These are phyloP conservation scores for Leptinotarsa tumamoca DNA, from an alignment of 2,888 invertebrate genomes.

Conservation along the genomic window DNA sequence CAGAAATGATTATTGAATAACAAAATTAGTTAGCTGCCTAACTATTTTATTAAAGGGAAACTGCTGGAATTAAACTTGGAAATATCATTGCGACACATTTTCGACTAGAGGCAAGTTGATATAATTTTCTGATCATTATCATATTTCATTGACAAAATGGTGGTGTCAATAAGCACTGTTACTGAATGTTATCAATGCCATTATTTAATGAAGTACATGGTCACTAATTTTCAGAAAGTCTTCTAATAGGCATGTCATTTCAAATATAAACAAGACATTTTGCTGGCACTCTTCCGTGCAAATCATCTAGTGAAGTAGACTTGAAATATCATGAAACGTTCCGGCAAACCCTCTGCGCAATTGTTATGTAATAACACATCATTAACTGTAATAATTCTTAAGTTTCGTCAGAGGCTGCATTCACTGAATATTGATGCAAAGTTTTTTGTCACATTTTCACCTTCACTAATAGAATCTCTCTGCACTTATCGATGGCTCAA, in stretches of 20 bases:
- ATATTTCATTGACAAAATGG: no score
- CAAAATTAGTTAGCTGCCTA: no score
- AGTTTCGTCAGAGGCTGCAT: conserved; percentile 1
- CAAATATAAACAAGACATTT: background rate
- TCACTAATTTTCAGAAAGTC: background rate
- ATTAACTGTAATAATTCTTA: background rate
- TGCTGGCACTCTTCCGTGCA: background rate
- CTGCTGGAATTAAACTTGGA: no score
- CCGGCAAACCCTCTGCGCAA: conserved; percentile 4
- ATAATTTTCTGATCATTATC: no score
- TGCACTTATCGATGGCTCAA: background rate
- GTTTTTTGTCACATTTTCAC: background rate
- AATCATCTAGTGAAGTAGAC: conserved; percentile 7
- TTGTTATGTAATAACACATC: conserved; percentile 3
- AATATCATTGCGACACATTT: no score
- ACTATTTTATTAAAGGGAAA: no score
- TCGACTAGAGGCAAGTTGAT: no score
- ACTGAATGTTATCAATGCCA: no score
- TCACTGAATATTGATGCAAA: background rate
- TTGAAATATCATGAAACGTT: conserved; percentile 5
- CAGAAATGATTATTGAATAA: no score
- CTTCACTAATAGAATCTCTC: background rate
- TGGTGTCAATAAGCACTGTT: no score
- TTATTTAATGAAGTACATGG: background rate
- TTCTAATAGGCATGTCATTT: background rate